phyloP scores from a whole-genome alignment of 2,113 vertebrate genomes.

The Proterorhinus semilunaris region DNA sequence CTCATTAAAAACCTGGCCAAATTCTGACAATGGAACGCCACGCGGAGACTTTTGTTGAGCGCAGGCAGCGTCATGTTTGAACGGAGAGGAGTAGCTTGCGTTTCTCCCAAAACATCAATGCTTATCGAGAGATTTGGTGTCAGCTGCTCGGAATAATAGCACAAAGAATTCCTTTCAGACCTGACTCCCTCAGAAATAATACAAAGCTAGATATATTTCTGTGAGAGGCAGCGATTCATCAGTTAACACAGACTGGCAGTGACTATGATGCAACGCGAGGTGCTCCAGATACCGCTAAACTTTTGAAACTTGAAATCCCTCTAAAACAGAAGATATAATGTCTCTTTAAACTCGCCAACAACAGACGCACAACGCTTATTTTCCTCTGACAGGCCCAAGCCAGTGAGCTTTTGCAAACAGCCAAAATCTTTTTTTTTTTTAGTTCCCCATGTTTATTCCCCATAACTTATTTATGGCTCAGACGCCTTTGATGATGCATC shows the following conservation, averaged over 20 bases:
- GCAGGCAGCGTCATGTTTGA: conserved; percentile 15
- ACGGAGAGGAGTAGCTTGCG: conserved; percentile 25
- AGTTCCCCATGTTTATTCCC: conserved; percentile 62
- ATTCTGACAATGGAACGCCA: conserved; percentile 25
- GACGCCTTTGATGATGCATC: conserved; percentile 65
- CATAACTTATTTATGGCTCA: conserved; percentile 68
- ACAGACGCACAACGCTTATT: conserved; percentile 16
- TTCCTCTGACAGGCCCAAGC: conserved; percentile 24
- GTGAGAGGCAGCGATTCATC: conserved; percentile 10
- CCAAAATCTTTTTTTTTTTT: conserved; percentile 18
- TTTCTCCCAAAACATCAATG: conserved; percentile 30
- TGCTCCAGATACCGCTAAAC: not conserved
- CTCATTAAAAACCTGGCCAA: conserved; percentile 34
- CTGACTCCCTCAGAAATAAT: conserved; percentile 24
- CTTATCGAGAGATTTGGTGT: conserved; percentile 38
- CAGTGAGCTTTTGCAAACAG: conserved; percentile 42
- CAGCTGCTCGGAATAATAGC: conserved; percentile 36
- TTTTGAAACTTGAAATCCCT: not conserved
- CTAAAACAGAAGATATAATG: conserved; percentile 10
- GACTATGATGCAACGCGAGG: conserved; percentile 20
- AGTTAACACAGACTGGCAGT: conserved; percentile 2
- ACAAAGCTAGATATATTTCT: conserved; percentile 23
- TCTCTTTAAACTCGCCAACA: conserved; percentile 12
- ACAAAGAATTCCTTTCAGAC: conserved; percentile 25
- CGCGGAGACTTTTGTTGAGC: conserved; percentile 8